phyloP scores from a whole-genome alignment of 2,797 vertebrate species.

The Centroberyx gerrardi region DNA sequence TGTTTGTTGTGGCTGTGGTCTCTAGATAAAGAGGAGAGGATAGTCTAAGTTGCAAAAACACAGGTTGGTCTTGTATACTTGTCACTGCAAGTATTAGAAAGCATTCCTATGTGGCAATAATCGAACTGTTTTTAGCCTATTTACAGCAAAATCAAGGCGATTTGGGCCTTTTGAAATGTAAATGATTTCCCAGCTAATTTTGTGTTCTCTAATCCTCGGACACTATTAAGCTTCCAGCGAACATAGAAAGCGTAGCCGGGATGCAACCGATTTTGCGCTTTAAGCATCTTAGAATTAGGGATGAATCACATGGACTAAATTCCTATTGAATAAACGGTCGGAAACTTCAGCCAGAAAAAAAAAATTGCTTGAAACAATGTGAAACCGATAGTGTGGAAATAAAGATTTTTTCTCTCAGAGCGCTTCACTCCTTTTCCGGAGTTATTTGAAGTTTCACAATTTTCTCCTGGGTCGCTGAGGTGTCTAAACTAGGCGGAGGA shows the following conservation, averaged over 20 bases:
- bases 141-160: not conserved
- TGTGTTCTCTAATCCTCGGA: constrained; percentile 18
- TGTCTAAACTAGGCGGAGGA: constrained; percentile 18
- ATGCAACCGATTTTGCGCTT: not conserved
- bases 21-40: not conserved
- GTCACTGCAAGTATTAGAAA: not conserved
- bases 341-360: not conserved
- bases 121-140: not conserved
- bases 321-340: constrained; percentile 7
- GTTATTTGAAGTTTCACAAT: constrained; percentile 10
- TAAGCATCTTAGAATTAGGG: not conserved
- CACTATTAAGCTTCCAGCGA: constrained; percentile 6
- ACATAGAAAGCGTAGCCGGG: constrained; percentile 2
- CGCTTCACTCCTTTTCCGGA: not conserved
- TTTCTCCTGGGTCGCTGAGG: constrained; percentile 6
- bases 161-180: constrained; percentile 16
- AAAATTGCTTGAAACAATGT: not conserved
- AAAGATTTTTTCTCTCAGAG: not conserved
- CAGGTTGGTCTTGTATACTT: not conserved
- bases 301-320: constrained; percentile 12
- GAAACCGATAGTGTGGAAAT: constrained; percentile 7
- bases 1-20: not conserved
- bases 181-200: constrained; percentile 7
- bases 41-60: not conserved
- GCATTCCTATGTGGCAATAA: constrained; percentile 2